Percentiles rank a stretch among this genome's conserved stretches.
Conservation (phyloP, 2,797 vertebrate genomes). For the Carcharodon carcharias region DNA sequence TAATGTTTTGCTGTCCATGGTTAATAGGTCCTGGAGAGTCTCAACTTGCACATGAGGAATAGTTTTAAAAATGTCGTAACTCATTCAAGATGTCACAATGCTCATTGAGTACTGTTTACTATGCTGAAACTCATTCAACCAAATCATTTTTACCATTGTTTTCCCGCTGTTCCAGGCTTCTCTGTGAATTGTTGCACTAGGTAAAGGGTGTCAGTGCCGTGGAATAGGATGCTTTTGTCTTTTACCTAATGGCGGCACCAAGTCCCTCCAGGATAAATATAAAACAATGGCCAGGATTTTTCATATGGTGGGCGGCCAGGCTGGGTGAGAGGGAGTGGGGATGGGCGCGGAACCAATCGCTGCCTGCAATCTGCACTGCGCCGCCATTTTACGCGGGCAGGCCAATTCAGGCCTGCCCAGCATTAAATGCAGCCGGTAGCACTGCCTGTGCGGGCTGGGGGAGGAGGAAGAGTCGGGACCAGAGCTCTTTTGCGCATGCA, state of each 20-base stretch:
- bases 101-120: not conserved
- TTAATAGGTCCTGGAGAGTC: not conserved
- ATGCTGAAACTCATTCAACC: not conserved
- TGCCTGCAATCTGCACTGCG: too few relatives aligned
- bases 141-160: not conserved
- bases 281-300: not conserved
- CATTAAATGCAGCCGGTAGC: too few relatives aligned
- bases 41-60: not conserved
- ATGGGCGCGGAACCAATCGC: too few relatives aligned
- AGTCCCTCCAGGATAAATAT: not conserved
- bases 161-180: not conserved
- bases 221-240: not conserved
- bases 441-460: too few relatives aligned
- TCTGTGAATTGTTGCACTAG: not conserved
- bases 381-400: too few relatives aligned
- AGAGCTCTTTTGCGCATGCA: too few relatives aligned
- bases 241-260: not conserved
- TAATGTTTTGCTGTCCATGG: not conserved
- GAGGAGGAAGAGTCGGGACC: too few relatives aligned
- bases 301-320: too few relatives aligned
- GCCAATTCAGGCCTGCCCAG: too few relatives aligned
- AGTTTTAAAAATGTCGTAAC: not conserved
- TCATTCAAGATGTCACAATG: slow-evolving; percentile 9
- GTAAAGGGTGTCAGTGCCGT: not conserved
- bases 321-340: too few relatives aligned